Evolutionary conservation across 1,140 invertebrate species (phyloP).

Genomic region (Lasioglossum baleicum): DNA sequence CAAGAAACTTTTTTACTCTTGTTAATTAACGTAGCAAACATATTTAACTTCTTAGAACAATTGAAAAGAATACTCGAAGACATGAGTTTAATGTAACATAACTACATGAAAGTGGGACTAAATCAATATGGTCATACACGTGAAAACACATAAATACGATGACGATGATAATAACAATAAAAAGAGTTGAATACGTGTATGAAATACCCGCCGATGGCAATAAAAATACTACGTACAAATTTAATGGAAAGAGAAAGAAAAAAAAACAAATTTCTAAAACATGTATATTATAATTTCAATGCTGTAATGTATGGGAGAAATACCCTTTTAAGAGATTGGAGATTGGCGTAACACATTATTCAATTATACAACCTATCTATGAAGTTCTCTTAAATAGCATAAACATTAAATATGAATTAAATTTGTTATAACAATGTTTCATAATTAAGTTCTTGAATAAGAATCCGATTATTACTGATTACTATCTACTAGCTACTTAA

Average conservation of each 20-base stretch:
- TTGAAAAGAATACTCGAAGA: background rate
- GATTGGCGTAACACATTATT: background rate
- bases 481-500: background rate
- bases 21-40: background rate
- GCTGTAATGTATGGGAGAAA: background rate
- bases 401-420: constrained; percentile 5
- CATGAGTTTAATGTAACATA: constrained; percentile 12
- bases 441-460: background rate
- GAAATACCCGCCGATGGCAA: constrained; percentile 42
- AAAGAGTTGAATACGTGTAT: constrained; percentile 11
- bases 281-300: constrained; percentile 16
- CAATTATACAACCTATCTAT: constrained; percentile 14
- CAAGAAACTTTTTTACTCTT: constrained; percentile 20
- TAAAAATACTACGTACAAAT: constrained; percentile 52
- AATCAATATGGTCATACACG: constrained; percentile 9
- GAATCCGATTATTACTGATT: background rate
- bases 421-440: constrained; percentile 5
- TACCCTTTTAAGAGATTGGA: background rate
- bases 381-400: constrained; percentile 7
- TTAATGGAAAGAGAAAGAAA: constrained; percentile 8
- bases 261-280: constrained; percentile 24
- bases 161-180: background rate
- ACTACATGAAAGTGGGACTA: constrained; percentile 38
- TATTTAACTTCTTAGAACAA: constrained; percentile 11
- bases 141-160: background rate